These are phyloP conservation scores for Hypena proboscidalis DNA, from an alignment of 2,888 invertebrate genomes.

Conservation along the genomic window DNA sequence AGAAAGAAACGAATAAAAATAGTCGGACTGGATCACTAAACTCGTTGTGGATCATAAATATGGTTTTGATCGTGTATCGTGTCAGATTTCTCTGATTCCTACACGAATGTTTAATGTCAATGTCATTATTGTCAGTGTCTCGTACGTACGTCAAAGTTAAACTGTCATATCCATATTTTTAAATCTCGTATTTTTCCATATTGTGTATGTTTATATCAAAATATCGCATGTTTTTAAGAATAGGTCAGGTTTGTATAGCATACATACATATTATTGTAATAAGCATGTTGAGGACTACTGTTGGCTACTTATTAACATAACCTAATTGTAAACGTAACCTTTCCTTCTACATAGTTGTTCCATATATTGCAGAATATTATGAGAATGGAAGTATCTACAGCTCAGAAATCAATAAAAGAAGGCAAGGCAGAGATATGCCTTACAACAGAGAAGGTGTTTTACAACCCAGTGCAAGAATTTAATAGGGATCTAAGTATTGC, in stretches of 20 bases:
- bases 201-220: conserved; percentile 26
- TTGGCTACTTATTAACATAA: conserved; percentile 2
- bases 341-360: no score
- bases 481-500: conserved; percentile 96
- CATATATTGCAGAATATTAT: conserved; percentile 46
- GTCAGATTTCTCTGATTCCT: no score
- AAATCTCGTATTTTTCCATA: no score
- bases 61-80: no score
- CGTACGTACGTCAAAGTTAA: no score
- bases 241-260: conserved; percentile 24
- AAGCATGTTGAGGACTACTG: no score
- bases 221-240: conserved; percentile 17
- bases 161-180: no score
- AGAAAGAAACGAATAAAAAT: no score
- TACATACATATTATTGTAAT: not conserved
- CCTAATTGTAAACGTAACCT: conserved; percentile 25
- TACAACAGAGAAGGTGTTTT: conserved; percentile 93
- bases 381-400: conserved; percentile 60
- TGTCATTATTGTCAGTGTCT: no score
- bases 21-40: no score
- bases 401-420: conserved; percentile 86
- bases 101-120: no score
- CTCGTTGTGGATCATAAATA: no score
- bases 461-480: conserved; percentile 99
- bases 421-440: conserved; percentile 92